Evolutionary conservation across 35 echinoderm and acorn worm species (phyloP).

Genomic region (Heliocidaris tuberculata): DNA sequence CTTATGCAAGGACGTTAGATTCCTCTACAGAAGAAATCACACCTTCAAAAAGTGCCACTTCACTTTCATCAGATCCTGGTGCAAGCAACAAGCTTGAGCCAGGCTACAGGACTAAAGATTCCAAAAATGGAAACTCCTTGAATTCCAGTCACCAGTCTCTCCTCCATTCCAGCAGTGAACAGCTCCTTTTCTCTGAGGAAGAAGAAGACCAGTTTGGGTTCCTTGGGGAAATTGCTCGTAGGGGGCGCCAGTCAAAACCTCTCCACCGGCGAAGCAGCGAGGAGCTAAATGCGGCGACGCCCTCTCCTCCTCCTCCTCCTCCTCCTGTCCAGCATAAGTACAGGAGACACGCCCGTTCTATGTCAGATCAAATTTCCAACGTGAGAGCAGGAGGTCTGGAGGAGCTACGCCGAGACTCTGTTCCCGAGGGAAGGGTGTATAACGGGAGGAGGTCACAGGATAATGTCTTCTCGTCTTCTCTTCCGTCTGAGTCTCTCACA

Average conservation of each 20-base stretch:
- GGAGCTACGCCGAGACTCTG: background rate
- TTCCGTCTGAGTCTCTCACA: background rate
- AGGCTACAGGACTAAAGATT: background rate
- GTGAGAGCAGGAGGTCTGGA: slow-evolving; percentile 21
- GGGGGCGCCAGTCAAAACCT: background rate
- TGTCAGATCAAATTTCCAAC: slow-evolving; percentile 51
- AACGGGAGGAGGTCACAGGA: background rate
- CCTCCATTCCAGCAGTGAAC: slow-evolving; percentile 30
- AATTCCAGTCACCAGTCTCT: slow-evolving; percentile 15
- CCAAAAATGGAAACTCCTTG: background rate
- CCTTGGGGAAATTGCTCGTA: slow-evolving; percentile 10
- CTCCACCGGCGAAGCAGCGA: slow-evolving; percentile 14
- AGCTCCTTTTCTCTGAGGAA: slow-evolving; percentile 15
- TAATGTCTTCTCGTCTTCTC: background rate
- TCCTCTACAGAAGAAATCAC: background rate
- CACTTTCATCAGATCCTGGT: background rate
- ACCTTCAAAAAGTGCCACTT: background rate
- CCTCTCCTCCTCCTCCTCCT: background rate
- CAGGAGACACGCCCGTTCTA: slow-evolving; percentile 31
- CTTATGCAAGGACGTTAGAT: background rate
- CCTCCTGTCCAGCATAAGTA: slow-evolving; percentile 4
- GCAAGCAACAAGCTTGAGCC: background rate
- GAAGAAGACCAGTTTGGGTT: slow-evolving; percentile 40
- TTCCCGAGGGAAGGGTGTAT: background rate
- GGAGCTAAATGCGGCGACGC: background rate